These are phyloP conservation scores for Neomicropteryx cornuta DNA, from an alignment of 1,140 invertebrate genomes.

Conservation along the genomic window DNA sequence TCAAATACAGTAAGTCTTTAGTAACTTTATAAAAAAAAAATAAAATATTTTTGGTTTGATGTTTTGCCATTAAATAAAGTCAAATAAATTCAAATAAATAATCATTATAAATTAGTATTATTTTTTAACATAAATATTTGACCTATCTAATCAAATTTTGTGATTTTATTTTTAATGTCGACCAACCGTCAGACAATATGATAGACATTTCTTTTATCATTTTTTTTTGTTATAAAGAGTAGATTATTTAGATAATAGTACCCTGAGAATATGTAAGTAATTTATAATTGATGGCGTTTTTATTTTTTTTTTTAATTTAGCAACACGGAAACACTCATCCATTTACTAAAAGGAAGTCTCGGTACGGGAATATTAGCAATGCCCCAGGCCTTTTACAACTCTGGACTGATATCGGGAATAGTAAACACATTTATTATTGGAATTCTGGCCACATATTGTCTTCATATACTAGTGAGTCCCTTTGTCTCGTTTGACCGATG, in stretches of 20 bases:
- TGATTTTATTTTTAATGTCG: too few species aligned
- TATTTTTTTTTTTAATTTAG: slow-evolving; percentile 33
- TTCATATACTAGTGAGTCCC: slow-evolving; percentile 50
- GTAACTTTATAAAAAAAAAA: too few species aligned
- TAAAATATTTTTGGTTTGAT: too few species aligned
- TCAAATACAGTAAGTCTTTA: too few species aligned
- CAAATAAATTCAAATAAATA: too few species aligned
- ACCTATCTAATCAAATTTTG: too few species aligned
- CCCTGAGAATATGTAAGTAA: slow-evolving; percentile 1
- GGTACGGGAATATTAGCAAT: slow-evolving; percentile 75
- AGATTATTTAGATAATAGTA: slow-evolving; percentile 2
- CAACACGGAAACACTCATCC: slow-evolving; percentile 54
- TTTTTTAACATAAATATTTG: too few species aligned
- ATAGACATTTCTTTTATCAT: slow-evolving; percentile 15
- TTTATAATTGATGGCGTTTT: slow-evolving; percentile 3
- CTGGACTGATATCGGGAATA: slow-evolving; percentile 53
- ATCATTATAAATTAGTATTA: too few species aligned
- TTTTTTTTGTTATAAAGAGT: too few species aligned
- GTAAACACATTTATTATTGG: slow-evolving; percentile 48
- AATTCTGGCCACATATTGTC: slow-evolving; percentile 49
- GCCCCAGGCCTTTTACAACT: slow-evolving; percentile 61
- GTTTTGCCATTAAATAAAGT: too few species aligned
- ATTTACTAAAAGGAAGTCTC: slow-evolving; percentile 60
- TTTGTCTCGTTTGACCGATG: too few species aligned
- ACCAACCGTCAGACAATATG: slow-evolving; percentile 11